These are phyloP conservation scores for Chouioia cunea DNA, from an alignment of 2,888 invertebrate genomes.

Conservation along the genomic window DNA sequence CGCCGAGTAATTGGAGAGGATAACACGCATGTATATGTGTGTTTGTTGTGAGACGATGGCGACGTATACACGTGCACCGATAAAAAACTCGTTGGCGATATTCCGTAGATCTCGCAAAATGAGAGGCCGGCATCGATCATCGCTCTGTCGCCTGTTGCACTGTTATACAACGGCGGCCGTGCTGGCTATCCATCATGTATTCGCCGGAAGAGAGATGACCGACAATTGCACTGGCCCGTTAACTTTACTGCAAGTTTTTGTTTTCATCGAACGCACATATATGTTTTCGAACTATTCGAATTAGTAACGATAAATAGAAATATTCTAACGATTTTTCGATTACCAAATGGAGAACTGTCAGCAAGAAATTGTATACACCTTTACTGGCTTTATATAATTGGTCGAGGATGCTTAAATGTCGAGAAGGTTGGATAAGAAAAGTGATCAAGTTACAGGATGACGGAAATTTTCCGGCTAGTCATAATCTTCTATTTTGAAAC, in stretches of 20 bases:
- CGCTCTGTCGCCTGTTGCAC: conserved; percentile 63
- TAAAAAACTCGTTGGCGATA: conserved; percentile 51
- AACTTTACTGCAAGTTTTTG: conserved; percentile 2
- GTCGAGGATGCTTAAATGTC: too few relatives aligned
- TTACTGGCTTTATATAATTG: too few relatives aligned
- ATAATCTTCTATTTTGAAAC: too few relatives aligned
- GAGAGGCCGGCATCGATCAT: conserved; percentile 64
- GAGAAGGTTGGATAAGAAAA: too few relatives aligned
- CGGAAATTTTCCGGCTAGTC: too few relatives aligned
- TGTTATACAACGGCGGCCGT: conserved; percentile 52
- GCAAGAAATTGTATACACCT: too few relatives aligned
- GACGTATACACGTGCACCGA: not conserved
- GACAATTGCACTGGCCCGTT: conserved; percentile 22
- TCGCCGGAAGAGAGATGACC: conserved; percentile 35
- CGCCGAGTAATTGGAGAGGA: conserved; percentile 15
- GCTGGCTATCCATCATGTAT: conserved; percentile 63
- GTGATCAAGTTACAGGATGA: too few relatives aligned
- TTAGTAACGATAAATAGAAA: too few relatives aligned
- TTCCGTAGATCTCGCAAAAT: conserved; percentile 57
- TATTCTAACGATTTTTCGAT: too few relatives aligned
- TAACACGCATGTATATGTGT: conserved; percentile 6
- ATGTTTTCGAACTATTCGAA: too few relatives aligned
- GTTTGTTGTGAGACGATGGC: conserved; percentile 9
- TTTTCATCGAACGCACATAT: not conserved
- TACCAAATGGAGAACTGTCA: too few relatives aligned